These are phyloP conservation scores for Nyctereutes procyonoides DNA, from an alignment of 2,113 vertebrate species.

Conservation along the genomic window DNA sequence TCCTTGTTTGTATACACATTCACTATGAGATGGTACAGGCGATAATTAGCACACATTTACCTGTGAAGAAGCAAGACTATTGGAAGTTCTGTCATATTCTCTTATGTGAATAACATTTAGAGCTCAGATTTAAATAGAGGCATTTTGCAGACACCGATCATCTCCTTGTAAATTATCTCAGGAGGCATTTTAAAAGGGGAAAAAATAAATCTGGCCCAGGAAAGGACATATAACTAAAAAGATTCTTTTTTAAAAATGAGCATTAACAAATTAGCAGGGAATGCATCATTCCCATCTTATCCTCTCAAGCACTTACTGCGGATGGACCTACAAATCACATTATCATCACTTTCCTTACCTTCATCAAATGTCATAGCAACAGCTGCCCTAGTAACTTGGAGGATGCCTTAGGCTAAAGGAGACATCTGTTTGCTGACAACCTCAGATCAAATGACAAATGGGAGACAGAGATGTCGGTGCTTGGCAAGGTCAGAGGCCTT, in stretches of 20 bases:
- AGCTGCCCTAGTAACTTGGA: conserved; percentile 81
- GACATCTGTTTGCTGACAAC: conserved; percentile 86
- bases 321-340: conserved; percentile 79
- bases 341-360: conserved; percentile 80
- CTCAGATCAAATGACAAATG: conserved; percentile 87
- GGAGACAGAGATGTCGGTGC: conserved; percentile 62
- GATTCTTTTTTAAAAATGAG: conserved; percentile 11
- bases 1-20: neutral
- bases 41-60: neutral
- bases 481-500: conserved; percentile 78
- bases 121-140: conserved; percentile 22
- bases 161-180: conserved; percentile 52
- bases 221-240: conserved; percentile 67
- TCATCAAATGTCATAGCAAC: conserved; percentile 81
- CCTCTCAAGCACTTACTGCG: conserved; percentile 34
- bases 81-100: neutral
- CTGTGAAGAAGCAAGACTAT: conserved; percentile 40
- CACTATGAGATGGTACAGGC: neutral
- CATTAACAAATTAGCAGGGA: conserved; percentile 72
- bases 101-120: neutral
- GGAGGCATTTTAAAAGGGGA: neutral
- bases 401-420: conserved; percentile 76
- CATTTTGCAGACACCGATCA: conserved; percentile 19
- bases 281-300: conserved; percentile 38
- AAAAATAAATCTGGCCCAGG: conserved; percentile 25